phyloP scores from a whole-genome alignment of 2,113 vertebrate genomes.

The Psittacula cyanocephala region DNA sequence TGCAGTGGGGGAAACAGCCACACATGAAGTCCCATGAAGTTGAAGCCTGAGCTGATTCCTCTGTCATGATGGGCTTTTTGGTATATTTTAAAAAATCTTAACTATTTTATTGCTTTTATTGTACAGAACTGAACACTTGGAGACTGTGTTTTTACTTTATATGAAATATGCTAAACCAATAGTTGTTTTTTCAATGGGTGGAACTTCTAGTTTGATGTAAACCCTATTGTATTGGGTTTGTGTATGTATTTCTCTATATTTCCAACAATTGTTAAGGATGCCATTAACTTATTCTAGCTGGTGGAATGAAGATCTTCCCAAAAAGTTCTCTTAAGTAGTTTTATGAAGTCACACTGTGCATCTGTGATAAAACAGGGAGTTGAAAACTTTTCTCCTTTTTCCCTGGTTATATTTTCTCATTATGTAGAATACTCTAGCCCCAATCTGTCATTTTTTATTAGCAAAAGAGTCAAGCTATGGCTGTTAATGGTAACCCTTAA shows the following conservation, averaged over 20 bases:
- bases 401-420: neutral
- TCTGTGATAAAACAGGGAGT: neutral
- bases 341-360: neutral
- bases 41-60: neutral
- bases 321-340: neutral
- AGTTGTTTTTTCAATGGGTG: fast-evolving
- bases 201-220: neutral
- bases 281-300: neutral
- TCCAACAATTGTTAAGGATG: neutral
- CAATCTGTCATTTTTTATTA: slow-evolving; percentile 39
- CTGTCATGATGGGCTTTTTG: neutral
- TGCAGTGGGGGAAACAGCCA: neutral
- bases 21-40: neutral
- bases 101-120: neutral
- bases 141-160: neutral
- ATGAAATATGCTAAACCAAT: neutral
- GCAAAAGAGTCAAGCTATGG: neutral
- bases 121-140: neutral
- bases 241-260: neutral
- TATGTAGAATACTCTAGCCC: neutral
- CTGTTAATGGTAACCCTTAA: slow-evolving; percentile 22
- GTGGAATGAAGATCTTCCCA: neutral
- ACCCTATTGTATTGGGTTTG: neutral
- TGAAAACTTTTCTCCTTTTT: neutral
- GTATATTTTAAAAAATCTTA: neutral